These are phyloP conservation scores for Trichonephila inaurata DNA, from an alignment of 1,140 invertebrate genomes.

Conservation along the genomic window DNA sequence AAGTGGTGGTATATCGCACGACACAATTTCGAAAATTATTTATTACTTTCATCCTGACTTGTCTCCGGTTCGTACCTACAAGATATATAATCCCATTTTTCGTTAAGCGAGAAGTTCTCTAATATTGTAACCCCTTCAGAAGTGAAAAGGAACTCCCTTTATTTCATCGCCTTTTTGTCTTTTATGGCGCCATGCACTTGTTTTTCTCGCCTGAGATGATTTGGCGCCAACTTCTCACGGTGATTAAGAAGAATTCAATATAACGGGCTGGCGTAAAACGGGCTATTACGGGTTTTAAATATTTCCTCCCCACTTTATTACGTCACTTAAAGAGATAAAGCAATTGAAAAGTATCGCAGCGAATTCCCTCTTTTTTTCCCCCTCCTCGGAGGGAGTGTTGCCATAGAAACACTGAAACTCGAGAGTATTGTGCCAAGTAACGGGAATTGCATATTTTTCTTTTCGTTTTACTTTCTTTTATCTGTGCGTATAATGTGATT, in stretches of 20 bases:
- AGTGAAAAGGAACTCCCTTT: constrained; percentile 27
- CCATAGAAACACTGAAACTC: constrained; percentile 32
- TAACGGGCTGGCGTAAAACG: constrained; percentile 58
- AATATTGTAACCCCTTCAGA: constrained; percentile 9
- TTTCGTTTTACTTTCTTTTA: background rate
- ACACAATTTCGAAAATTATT: no score
- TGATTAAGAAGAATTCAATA: constrained; percentile 73
- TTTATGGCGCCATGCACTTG: constrained; percentile 57
- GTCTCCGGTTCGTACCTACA: no score
- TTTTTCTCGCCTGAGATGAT: constrained; percentile 53
- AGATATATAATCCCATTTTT: background rate
- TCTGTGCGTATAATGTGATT: background rate
- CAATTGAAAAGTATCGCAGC: constrained; percentile 24
- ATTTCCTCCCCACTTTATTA: constrained; percentile 70
- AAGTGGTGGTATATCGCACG: no score
- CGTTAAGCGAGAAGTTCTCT: constrained; percentile 7
- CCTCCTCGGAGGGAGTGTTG: background rate
- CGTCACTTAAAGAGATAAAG: constrained; percentile 63
- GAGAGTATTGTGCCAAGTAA: background rate
- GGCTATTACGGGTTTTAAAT: constrained; percentile 69
- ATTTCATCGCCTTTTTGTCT: background rate
- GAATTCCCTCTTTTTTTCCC: background rate
- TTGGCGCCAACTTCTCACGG: constrained; percentile 48
- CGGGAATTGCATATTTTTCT: constrained; percentile 26
- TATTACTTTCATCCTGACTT: no score